phyloP scores from a whole-genome alignment of 2,888 invertebrate species.

The Caenorhabditis wallacei region DNA sequence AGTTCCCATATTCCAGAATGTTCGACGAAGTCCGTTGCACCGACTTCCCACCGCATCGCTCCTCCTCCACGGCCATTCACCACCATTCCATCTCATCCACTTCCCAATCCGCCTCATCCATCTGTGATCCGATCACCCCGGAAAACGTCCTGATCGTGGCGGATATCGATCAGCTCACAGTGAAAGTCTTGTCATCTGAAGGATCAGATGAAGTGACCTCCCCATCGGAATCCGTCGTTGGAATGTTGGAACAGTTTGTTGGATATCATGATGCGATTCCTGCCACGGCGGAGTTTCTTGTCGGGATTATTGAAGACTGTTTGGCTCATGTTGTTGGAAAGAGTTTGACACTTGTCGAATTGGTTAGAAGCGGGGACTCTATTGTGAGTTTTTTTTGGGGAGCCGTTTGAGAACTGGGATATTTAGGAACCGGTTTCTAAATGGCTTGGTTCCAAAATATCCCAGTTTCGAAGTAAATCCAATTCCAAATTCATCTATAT shows the following conservation, averaged over 20 bases:
- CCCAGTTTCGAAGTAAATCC: too few species aligned
- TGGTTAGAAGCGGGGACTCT: slow-evolving; percentile 62
- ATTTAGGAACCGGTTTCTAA: too few species aligned
- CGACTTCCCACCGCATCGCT: slow-evolving; percentile 65
- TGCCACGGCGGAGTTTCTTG: slow-evolving; percentile 64
- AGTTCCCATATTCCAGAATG: slow-evolving; percentile 62
- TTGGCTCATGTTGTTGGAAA: slow-evolving; percentile 78
- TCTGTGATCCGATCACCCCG: slow-evolving; percentile 42
- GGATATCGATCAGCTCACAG: slow-evolving; percentile 64
- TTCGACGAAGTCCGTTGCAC: slow-evolving; percentile 63
- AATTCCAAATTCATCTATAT: too few species aligned
- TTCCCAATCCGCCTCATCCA: slow-evolving; percentile 45
- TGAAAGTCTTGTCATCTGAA: slow-evolving; percentile 69
- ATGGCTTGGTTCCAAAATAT: too few species aligned
- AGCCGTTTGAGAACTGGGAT: too few species aligned
- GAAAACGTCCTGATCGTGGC: slow-evolving; percentile 72
- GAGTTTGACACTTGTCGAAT: slow-evolving; percentile 75
- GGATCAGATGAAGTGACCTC: slow-evolving; percentile 71
- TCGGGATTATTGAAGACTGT: slow-evolving; percentile 81
- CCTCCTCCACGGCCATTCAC: slow-evolving; percentile 16
- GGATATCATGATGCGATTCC: slow-evolving; percentile 71
- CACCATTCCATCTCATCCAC: slow-evolving; percentile 31
- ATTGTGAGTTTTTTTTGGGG: too few species aligned
- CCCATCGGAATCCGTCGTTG: slow-evolving; percentile 78
- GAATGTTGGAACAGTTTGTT: slow-evolving; percentile 80